A percentile compares a stretch with the other conserved stretches of the same genome.
Conservation (phyloP, 2,797 vertebrate genomes). For the Nothura maculosa region DNA sequence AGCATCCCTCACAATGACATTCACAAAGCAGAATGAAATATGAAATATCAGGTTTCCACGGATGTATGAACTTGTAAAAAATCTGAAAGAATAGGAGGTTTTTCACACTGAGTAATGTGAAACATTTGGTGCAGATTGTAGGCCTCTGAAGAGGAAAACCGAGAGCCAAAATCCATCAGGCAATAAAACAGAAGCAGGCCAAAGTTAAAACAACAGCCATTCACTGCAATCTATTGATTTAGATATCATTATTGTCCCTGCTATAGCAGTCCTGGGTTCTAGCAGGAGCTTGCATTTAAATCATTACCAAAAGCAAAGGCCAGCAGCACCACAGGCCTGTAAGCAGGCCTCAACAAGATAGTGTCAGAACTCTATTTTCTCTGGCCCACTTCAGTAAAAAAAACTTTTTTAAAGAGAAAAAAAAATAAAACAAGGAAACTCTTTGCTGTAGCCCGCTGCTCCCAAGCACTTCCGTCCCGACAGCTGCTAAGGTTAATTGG, state of each 20-base stretch:
- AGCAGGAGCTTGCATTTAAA: constrained; percentile 49
- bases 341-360: neutral
- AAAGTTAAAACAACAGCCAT: constrained; percentile 86
- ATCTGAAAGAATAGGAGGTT: constrained; percentile 96
- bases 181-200: constrained; percentile 91
- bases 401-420: fast-evolving
- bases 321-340: neutral
- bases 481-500: constrained; percentile 86
- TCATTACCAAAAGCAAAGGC: constrained; percentile 48
- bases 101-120: constrained; percentile 99
- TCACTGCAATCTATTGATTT: constrained; percentile 85
- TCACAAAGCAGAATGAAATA: constrained; percentile 99
- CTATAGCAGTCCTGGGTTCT: constrained; percentile 34
- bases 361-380: neutral
- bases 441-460: constrained; percentile 58
- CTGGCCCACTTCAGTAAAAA: neutral
- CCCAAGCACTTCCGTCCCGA: constrained; percentile 80
- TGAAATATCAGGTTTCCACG: constrained; percentile 99
- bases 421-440: fast-evolving
- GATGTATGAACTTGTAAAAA: constrained; percentile 98
- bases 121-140: constrained; percentile 99
- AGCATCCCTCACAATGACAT: constrained; percentile 97
- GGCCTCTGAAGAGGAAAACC: constrained; percentile 88
- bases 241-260: constrained; percentile 82
- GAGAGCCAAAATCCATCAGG: constrained; percentile 88